Base-by-base conservation (phyloP, 1,140 invertebrate genomes). In the Leptopilina boulardi region DNA sequence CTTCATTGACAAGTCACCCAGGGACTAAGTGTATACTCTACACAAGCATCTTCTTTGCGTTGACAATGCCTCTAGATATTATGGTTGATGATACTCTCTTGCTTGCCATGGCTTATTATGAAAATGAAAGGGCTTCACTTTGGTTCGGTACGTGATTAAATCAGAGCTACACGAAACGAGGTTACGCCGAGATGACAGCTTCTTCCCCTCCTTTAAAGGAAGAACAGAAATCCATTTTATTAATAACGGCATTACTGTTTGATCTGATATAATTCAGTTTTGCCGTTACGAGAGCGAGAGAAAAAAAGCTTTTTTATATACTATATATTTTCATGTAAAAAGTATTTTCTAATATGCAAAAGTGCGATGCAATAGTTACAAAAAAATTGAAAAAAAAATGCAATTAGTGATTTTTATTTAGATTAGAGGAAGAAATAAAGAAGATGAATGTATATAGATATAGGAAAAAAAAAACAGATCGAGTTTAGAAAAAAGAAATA, bases 231-330 rank as follows among this genome's bases (percentile, higher is more conserved):
- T 87, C 81, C 85, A 87, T 88, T 89, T 87, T 87, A 87, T 87
- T 87, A 89, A 89, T 88, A 86, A 86, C 82, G 83, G 80, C 78
- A 76, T 77, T 80, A 70, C 82, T 84, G 84, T 88, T 88, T 87
- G 86, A 87, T 87, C 85, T 83, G 81, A 82, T 87, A n/a, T n/a
- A 87, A 87, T 87, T 86, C 76, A 80, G 78, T 89, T 87, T 85
- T 75, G 76, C 44, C 77, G 9, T 21, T 66, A 73, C 73, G 80
- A 80, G 47, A 80, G 47, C 71, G 13, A 56, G 23, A 72, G 47
- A 38, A 47, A 54, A 51, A 19, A 11, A 66, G 11, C 26, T 30
- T 30, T n/a, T 13, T 30, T 66, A 42, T 13, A 9, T 6, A 42
- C 2, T 2, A n/a, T n/a, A n/a, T n/a, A n/a, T n/a, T 42, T 42